A percentile compares a stretch with the other conserved stretches of the same genome.
Conservation (phyloP, 2,797 vertebrate genomes). For the Epinephelus malabaricus region DNA sequence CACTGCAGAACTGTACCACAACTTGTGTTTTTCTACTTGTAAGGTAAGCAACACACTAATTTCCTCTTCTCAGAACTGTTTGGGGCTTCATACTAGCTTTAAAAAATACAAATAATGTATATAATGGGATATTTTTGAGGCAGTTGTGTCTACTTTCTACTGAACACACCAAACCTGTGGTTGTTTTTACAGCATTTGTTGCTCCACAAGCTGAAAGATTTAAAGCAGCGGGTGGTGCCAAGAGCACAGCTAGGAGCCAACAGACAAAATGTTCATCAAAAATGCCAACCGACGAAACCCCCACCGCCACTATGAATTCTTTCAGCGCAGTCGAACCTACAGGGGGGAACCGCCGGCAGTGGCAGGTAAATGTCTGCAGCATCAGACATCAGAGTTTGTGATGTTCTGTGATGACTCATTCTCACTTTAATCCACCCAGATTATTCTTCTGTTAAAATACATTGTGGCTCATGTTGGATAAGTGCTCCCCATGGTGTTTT, state of each 20-base stretch:
- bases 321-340: slow-evolving; percentile 67
- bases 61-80: not conserved
- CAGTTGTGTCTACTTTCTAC: slow-evolving; percentile 3
- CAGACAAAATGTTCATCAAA: slow-evolving; percentile 66
- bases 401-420: not conserved
- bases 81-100: not conserved
- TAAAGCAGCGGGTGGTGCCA: slow-evolving; percentile 36
- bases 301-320: slow-evolving; percentile 51
- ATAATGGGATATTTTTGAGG: not conserved
- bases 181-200: slow-evolving; percentile 27
- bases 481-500: not conserved
- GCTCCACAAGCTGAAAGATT: slow-evolving; percentile 5
- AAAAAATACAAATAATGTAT: not conserved
- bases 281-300: slow-evolving; percentile 42
- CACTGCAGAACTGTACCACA: slow-evolving; percentile 6
- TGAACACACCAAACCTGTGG: not conserved
- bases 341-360: slow-evolving; percentile 77
- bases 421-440: not conserved
- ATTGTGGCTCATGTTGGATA: not conserved
- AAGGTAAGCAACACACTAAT: slow-evolving; percentile 61
- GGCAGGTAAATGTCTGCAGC: slow-evolving; percentile 75
- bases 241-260: slow-evolving; percentile 7
- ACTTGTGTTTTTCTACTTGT: slow-evolving; percentile 14
- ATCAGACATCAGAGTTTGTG: not conserved
- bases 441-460: not conserved